Evolutionary conservation across 2,888 invertebrate genomes (phyloP), one percentile per base, ranked within the genome.

Genomic region (Agelastica alni): DNA sequence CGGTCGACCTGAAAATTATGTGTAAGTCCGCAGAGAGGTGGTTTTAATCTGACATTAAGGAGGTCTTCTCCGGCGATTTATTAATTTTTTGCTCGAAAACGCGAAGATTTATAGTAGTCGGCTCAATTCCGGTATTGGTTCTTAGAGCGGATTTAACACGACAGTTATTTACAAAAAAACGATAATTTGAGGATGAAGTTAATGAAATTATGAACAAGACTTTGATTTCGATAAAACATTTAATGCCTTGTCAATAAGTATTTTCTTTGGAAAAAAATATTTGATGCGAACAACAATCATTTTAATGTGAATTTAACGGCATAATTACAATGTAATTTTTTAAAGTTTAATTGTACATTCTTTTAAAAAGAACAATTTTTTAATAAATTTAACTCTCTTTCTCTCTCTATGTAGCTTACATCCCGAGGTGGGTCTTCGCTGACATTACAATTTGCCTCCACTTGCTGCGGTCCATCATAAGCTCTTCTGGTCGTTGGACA

Each of bases 1-100:
- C 84, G 37, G 88, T 93, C 31, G 84, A 86, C 70, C 81, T 95
- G 48, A 89, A 90, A 80, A 88, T 95, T 69, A 92, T 93, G 85
- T 94, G 94, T 94, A 82, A 91, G 93, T 89, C 43, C 36, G 7
- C 18, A n/a, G n/a, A 37, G 34, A 42, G 44, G 49, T 36, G 45
- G 41, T 58, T 43, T 54, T 51, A 45, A 53, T 48, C 37, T 20
- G 44, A 51, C 44, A 34, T 44, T 44, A 44, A 44, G 44, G 44
- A 42, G 51, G 18, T 45, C 71, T 30, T 43, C 37, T 20, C 5
- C 4, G 6, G 49, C 41, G 49, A 49, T 49, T 49, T 49, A 49
- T 49, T 49, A 49, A 49, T 49, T 49, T 49, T 49, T 49, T 48
- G 18, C 13, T 41, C 20, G 41, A 28, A 20, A 18, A 28, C 17